These are phyloP conservation scores for Cryptus viduatorius DNA, from an alignment of 2,888 invertebrate genomes.

Conservation along the genomic window DNA sequence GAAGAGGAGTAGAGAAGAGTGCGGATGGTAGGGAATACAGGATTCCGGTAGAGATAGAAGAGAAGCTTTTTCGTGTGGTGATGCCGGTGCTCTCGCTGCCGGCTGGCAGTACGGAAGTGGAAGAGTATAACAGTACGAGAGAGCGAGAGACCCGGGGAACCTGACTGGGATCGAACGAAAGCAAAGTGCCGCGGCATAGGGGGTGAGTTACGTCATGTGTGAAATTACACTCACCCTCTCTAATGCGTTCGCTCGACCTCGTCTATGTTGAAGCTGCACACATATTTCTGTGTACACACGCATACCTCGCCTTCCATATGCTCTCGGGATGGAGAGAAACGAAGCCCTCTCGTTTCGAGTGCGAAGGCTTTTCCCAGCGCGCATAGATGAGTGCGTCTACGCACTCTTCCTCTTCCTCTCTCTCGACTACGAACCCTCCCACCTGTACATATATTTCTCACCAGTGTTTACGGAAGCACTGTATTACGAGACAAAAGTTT, in stretches of 20 bases:
- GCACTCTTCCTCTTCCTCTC: slow-evolving; percentile 59
- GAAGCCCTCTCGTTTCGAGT: neutral
- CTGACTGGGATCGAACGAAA: slow-evolving; percentile 68
- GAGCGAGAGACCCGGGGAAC: slow-evolving; percentile 17
- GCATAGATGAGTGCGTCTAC: slow-evolving; percentile 26
- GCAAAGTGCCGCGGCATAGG: slow-evolving; percentile 65
- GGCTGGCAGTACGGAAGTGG: slow-evolving; percentile 38
- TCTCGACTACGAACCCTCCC: neutral
- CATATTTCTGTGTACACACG: slow-evolving; percentile 43
- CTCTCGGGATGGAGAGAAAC: neutral
- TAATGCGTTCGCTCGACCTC: slow-evolving; percentile 75
- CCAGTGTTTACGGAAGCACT: slow-evolving; percentile 38
- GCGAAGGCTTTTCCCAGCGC: slow-evolving; percentile 10
- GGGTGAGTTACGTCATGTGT: slow-evolving; percentile 77
- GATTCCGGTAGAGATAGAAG: slow-evolving; percentile 20
- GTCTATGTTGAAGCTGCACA: neutral
- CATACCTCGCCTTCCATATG: neutral
- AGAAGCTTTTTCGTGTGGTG: slow-evolving; percentile 25
- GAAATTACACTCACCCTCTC: slow-evolving; percentile 81
- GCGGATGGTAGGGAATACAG: neutral
- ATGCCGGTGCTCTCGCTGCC: neutral
- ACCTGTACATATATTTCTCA: slow-evolving; percentile 23
- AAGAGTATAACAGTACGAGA: slow-evolving; percentile 55
- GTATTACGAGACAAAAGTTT: slow-evolving; percentile 48
- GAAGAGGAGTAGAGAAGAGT: neutral